Percentiles rank a stretch among this genome's conserved stretches.
Evolutionary conservation across 1,140 invertebrate species (phyloP).

Genomic region (Ectropis grisescens): DNA sequence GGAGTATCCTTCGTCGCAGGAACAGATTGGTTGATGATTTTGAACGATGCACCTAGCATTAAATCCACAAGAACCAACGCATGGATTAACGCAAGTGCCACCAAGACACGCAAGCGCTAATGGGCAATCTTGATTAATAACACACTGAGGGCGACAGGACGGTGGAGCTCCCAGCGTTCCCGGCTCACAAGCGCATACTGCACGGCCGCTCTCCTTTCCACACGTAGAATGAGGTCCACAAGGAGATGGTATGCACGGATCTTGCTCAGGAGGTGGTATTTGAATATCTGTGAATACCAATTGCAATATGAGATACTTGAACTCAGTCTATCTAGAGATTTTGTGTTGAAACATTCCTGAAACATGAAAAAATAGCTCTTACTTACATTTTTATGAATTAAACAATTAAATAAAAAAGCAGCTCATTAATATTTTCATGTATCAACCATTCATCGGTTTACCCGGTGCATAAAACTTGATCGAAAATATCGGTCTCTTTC

Average conservation of each 20-base stretch:
- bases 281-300: slow-evolving; percentile 22
- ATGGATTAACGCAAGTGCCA: slow-evolving; percentile 84
- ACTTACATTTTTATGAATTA: too few relatives aligned
- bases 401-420: too few relatives aligned
- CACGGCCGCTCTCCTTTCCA: slow-evolving; percentile 75
- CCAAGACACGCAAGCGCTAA: slow-evolving; percentile 82
- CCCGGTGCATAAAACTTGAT: too few relatives aligned
- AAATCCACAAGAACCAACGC: slow-evolving; percentile 85
- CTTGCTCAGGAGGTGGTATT: slow-evolving; percentile 47
- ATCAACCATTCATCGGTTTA: too few relatives aligned
- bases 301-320: too few relatives aligned
- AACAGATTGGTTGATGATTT: slow-evolving; percentile 84
- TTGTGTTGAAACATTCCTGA: too few relatives aligned
- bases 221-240: slow-evolving; percentile 88
- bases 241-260: slow-evolving; percentile 82
- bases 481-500: too few relatives aligned
- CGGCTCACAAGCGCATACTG: slow-evolving; percentile 82
- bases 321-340: too few relatives aligned
- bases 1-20: slow-evolving; percentile 80
- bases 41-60: slow-evolving; percentile 84
- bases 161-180: slow-evolving; percentile 89
- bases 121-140: slow-evolving; percentile 85
- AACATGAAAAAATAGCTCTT: too few relatives aligned
- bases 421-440: too few relatives aligned
- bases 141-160: slow-evolving; percentile 82